phyloP scores from a whole-genome alignment of 2,888 invertebrate genomes.

The Acrobasis consociella region DNA sequence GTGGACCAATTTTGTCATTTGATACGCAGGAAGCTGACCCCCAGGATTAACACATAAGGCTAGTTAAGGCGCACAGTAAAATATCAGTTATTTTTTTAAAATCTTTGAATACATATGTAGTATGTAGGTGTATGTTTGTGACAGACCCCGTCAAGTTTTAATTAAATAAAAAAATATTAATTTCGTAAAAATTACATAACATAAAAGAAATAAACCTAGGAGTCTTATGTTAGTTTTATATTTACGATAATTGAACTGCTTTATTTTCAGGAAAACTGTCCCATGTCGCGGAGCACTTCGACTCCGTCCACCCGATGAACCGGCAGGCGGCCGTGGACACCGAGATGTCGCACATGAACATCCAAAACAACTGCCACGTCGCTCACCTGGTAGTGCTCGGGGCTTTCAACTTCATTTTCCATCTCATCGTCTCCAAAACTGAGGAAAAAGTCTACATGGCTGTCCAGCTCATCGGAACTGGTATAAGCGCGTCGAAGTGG shows the following conservation, averaged over 20 bases:
- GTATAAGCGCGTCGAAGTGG: constrained; percentile 61
- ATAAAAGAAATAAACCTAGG: too few species aligned
- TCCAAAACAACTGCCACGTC: constrained; percentile 37
- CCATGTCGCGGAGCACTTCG: constrained; percentile 53
- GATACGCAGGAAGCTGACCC: too few species aligned
- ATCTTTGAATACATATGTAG: too few species aligned
- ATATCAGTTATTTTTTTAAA: too few species aligned
- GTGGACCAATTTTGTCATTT: too few species aligned
- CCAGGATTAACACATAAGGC: too few species aligned
- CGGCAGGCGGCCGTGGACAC: constrained; percentile 47
- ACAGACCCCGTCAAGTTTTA: too few species aligned
- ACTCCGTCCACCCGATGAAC: constrained; percentile 47
- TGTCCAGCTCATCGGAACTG: constrained; percentile 56
- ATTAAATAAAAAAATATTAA: too few species aligned
- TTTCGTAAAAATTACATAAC: too few species aligned
- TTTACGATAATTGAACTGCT: not conserved
- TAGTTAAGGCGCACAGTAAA: too few species aligned
- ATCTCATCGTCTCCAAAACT: constrained; percentile 45
- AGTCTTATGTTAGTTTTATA: too few species aligned
- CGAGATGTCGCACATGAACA: constrained; percentile 49
- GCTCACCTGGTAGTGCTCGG: constrained; percentile 49
- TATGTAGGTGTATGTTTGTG: too few species aligned
- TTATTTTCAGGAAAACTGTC: constrained; percentile 56
- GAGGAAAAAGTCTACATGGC: constrained; percentile 50
- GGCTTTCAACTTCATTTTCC: constrained; percentile 53